These are phyloP conservation scores for Melinopterus prodromus DNA, from an alignment of 2,888 invertebrate species.

Conservation along the genomic window DNA sequence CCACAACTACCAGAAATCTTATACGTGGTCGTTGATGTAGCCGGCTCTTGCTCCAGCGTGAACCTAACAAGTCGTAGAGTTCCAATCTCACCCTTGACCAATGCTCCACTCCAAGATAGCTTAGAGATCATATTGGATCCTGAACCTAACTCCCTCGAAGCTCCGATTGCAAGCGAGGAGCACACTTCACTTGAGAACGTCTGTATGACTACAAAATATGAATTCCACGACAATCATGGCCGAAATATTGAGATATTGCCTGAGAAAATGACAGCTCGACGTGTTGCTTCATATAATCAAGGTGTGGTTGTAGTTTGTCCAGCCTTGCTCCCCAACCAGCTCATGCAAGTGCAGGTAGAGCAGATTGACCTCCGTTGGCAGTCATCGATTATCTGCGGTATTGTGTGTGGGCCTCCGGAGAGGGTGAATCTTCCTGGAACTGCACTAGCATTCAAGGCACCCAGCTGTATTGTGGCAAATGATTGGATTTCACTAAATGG, in stretches of 20 bases:
- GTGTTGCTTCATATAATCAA: slow-evolving; percentile 86
- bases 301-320: slow-evolving; percentile 73
- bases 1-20: slow-evolving; percentile 64
- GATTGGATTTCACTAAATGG: slow-evolving; percentile 87
- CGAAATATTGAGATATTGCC: slow-evolving; percentile 77
- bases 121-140: slow-evolving; percentile 68
- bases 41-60: slow-evolving; percentile 80
- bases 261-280: slow-evolving; percentile 72
- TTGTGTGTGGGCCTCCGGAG: slow-evolving; percentile 77
- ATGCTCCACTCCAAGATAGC: slow-evolving; percentile 67
- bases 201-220: slow-evolving; percentile 59
- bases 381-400: slow-evolving; percentile 78
- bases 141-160: slow-evolving; percentile 37
- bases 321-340: slow-evolving; percentile 54
- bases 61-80: slow-evolving; percentile 74
- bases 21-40: slow-evolving; percentile 84
- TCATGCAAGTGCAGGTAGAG: slow-evolving; percentile 58
- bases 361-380: slow-evolving; percentile 64
- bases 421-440: slow-evolving; percentile 71
- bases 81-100: slow-evolving; percentile 61
- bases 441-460: slow-evolving; percentile 79
- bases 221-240: slow-evolving; percentile 85
- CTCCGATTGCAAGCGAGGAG: slow-evolving; percentile 39
- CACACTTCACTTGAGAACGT: slow-evolving; percentile 33
- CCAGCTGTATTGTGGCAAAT: slow-evolving; percentile 83